Percentiles rank a stretch among this genome's conserved stretches.
Conservation (phyloP, 2,888 invertebrate species). For the Nephrotoma appendiculata region DNA sequence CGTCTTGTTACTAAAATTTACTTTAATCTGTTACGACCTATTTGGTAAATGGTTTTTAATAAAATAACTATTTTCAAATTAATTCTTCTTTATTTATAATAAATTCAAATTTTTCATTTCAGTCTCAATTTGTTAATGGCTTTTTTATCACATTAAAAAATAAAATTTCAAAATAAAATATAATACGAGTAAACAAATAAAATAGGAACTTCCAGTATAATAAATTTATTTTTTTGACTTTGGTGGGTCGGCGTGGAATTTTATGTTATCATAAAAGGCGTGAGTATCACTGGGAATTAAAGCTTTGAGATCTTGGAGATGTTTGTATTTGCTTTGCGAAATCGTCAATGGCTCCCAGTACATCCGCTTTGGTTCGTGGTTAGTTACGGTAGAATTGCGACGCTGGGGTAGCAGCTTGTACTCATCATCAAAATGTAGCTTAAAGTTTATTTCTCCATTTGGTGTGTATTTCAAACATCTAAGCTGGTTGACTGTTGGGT, state of each 20-base stretch:
- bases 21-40: neutral
- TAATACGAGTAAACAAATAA: neutral
- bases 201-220: neutral
- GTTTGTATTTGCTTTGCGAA: neutral
- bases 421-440: neutral
- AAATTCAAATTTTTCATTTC: neutral
- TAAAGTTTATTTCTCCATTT: neutral
- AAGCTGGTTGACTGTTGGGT: neutral
- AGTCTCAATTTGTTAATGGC: neutral
- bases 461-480: neutral
- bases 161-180: neutral
- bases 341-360: neutral
- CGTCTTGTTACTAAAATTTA: neutral
- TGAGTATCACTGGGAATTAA: neutral
- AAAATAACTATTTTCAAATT: neutral
- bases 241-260: neutral
- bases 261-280: neutral
- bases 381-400: neutral
- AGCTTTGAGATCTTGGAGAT: neutral
- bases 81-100: neutral
- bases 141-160: neutral
- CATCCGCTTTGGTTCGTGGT: neutral
- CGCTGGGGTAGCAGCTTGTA: neutral
- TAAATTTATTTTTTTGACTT: neutral
- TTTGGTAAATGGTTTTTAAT: neutral